A percentile compares a stretch with the other conserved stretches of the same genome.
These are phyloP conservation scores for Epinotia bilunana DNA, from an alignment of 2,888 invertebrate genomes.

Conservation along the genomic window DNA sequence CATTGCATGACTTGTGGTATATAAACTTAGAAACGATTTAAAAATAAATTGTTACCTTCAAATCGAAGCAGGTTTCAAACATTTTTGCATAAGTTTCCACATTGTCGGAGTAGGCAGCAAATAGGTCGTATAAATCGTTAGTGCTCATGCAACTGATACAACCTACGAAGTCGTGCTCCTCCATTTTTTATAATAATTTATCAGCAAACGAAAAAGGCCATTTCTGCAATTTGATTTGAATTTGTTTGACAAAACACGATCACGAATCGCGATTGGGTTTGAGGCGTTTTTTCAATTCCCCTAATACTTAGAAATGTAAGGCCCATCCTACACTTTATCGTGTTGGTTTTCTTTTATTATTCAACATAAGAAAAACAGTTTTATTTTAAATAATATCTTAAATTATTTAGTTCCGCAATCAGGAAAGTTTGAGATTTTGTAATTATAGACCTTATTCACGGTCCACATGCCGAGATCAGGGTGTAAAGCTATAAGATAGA, in stretches of 20 bases:
- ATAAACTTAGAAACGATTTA: conserved; percentile 28
- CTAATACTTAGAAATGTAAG: not conserved
- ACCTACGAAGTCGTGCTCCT: conserved; percentile 77
- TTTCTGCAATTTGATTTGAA: conserved; percentile 48
- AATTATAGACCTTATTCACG: not conserved
- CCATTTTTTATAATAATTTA: conserved; percentile 62
- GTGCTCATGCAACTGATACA: conserved; percentile 80
- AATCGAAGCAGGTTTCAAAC: conserved; percentile 77
- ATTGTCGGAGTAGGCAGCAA: conserved; percentile 74
- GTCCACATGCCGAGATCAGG: too few species aligned
- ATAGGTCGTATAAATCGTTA: conserved; percentile 80
- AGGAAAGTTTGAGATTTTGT: not conserved
- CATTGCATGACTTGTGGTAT: conserved; percentile 12
- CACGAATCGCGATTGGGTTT: conserved; percentile 11
- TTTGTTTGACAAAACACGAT: conserved; percentile 51
- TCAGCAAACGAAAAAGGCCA: conserved; percentile 47
- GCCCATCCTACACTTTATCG: too few species aligned
- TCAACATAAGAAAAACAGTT: too few species aligned
- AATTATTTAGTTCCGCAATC: not conserved
- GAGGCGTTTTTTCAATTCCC: conserved; percentile 24
- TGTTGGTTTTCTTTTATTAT: too few species aligned
- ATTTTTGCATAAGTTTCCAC: conserved; percentile 76
- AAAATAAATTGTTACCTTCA: conserved; percentile 64
- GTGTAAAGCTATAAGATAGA: too few species aligned
- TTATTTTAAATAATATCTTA: not conserved